Conservation (phyloP, 2,888 invertebrate species). For the Pristionchus fissidentatus region DNA sequence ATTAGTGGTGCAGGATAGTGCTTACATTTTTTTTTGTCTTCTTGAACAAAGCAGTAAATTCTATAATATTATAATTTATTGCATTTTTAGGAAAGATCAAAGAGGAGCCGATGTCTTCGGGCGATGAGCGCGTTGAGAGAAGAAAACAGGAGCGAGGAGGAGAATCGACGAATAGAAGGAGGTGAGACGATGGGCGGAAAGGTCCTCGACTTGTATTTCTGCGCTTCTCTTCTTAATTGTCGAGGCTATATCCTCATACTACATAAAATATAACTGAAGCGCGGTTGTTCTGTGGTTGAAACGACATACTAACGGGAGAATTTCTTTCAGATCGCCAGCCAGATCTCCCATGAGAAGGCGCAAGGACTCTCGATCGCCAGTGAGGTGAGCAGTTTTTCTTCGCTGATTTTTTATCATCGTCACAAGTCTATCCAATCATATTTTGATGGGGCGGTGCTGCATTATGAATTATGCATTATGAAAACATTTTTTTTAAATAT, state of each 20-base stretch:
- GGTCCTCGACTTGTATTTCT: not conserved
- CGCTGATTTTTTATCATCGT: no score
- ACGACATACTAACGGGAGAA: no score
- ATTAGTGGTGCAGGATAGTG: no score
- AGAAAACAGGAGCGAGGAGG: conserved; percentile 10
- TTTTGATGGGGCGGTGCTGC: no score
- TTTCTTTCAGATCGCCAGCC: not conserved
- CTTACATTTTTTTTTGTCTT: no score
- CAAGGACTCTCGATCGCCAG: not conserved
- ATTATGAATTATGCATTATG: no score
- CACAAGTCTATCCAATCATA: no score
- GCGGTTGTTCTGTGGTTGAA: not conserved
- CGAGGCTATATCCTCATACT: not conserved
- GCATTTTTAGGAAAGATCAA: not conserved
- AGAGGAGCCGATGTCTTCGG: conserved; percentile 27
- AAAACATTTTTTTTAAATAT: no score
- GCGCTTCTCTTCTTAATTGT: not conserved
- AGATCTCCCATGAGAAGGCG: conserved; percentile 14
- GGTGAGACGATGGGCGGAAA: not conserved
- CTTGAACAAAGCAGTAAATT: no score
- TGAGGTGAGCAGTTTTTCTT: not conserved
- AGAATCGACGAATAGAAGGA: not conserved
- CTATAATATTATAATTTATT: no score
- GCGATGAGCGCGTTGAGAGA: not conserved
- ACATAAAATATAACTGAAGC: not conserved